Conservation (phyloP, 2,888 invertebrate genomes). For the Blastobasis adustella region DNA sequence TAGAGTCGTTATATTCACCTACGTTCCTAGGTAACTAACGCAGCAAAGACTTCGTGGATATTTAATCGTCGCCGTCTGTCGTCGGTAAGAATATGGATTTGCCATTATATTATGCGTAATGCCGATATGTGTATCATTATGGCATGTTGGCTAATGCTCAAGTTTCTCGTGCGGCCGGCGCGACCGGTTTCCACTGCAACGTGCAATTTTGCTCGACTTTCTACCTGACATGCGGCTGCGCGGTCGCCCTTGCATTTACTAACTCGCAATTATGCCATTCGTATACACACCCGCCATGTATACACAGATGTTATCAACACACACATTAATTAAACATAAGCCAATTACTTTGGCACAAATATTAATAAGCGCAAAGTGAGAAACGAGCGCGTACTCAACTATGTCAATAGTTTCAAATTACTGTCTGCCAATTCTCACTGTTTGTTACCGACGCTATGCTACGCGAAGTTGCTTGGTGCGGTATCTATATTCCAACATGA, state of each 20-base stretch:
- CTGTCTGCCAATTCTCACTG: no score
- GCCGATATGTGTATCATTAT: background rate
- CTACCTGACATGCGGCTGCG: slow-evolving; percentile 25
- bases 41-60: no score
- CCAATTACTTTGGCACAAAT: background rate
- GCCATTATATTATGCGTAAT: background rate
- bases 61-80: no score
- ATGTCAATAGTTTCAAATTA: no score
- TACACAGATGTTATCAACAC: slow-evolving; percentile 11
- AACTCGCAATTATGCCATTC: slow-evolving; percentile 8
- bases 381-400: no score
- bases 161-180: slow-evolving; percentile 33
- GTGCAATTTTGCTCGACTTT: slow-evolving; percentile 54
- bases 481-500: slow-evolving; percentile 15
- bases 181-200: slow-evolving; percentile 1
- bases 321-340: background rate
- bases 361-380: background rate
- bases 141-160: slow-evolving; percentile 22
- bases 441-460: no score
- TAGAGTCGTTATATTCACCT: no score
- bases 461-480: no score
- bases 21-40: no score
- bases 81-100: no score
- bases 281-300: slow-evolving; percentile 8
- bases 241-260: slow-evolving; percentile 11